Base-by-base conservation (phyloP, 2,113 vertebrate species). In the Brienomyrus brachyistius region DNA sequence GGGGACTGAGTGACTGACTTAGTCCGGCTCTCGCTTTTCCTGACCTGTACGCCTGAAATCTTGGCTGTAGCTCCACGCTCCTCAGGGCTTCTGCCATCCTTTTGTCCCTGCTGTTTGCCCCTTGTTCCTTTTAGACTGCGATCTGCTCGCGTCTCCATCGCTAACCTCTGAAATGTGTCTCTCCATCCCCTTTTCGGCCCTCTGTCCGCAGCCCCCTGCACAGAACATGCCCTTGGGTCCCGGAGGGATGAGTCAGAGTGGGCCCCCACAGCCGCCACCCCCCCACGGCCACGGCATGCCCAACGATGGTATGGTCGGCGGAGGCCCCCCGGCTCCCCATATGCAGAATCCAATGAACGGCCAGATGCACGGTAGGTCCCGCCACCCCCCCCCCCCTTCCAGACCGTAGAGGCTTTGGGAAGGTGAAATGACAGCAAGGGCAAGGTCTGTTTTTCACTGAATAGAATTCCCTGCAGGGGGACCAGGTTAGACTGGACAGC, bases 341-440 rank as follows among this genome's bases (percentile, higher is more conserved):
- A 98, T 99, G 97, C 98, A 98, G 95, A 98, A 95, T 96, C 98
- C 99, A 97, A 99, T 99, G 98, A 99, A 99, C 94, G 98, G 98
- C 95, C 98, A 99, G 97, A 99, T 99, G 96, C 98, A 98, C 95
- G 98, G 98, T 99, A 97, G 96, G 96, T 96, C 93, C 94, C 92
- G 93, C 94, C 93, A 93, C 93, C 93, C 40, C 40, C 40, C 95
- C 94, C 94, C 89, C n/a, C n/a, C n/a, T n/a, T n/a, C 89, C n/a
- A 92, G 10, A 88, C 92, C 91, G 77, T 90, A 92, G 74, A 91
- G 93, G 94, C 94, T 94, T 96, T 31, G 85, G 15, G n/a, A 48
- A 52, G 48, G 97, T 97, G 97, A 97, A 96, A 95, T 95, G 94
- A 96, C 96, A 96, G 96, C 95, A 95, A 92, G 23, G 83, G 21